Conservation (phyloP, 2,888 invertebrate genomes). For the Caenorhabditis uteleia region DNA sequence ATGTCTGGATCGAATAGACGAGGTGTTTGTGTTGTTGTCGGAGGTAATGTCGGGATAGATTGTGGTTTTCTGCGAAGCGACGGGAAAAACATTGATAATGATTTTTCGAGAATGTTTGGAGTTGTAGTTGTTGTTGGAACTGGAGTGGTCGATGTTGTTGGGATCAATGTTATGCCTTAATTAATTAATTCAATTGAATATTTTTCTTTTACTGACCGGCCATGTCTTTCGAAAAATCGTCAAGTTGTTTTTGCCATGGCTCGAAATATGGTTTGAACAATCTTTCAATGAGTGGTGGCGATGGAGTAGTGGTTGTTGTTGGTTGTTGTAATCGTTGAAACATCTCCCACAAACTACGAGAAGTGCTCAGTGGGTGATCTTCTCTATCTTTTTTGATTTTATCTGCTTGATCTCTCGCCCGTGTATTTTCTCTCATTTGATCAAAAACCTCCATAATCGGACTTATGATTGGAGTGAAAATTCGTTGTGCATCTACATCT, state of each 20-base stretch:
- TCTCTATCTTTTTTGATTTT: slow-evolving; percentile 36
- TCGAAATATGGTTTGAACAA: slow-evolving; percentile 57
- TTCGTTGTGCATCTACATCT: slow-evolving; percentile 57
- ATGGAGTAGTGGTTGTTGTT: slow-evolving; percentile 52
- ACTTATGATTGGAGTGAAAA: slow-evolving; percentile 56
- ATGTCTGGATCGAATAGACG: slow-evolving; percentile 48
- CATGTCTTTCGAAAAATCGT: slow-evolving; percentile 47
- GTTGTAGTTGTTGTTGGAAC: slow-evolving; percentile 45
- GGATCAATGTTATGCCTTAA: slow-evolving; percentile 43
- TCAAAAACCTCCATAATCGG: slow-evolving; percentile 60
- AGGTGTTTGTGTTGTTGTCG: slow-evolving; percentile 28
- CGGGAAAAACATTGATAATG: slow-evolving; percentile 48
- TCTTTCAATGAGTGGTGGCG: slow-evolving; percentile 53
- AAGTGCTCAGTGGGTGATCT: slow-evolving; percentile 39
- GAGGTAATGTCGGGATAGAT: slow-evolving; percentile 16
- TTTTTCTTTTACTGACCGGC: slow-evolving; percentile 15
- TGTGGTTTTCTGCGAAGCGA: slow-evolving; percentile 38
- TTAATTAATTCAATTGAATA: slow-evolving; percentile 1
- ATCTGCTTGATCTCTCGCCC: slow-evolving; percentile 47
- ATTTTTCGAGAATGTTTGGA: slow-evolving; percentile 41
- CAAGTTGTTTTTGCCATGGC: slow-evolving; percentile 53
- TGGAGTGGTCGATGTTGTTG: slow-evolving; percentile 48
- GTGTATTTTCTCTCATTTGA: slow-evolving; percentile 51
- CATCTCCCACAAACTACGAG: slow-evolving; percentile 49
- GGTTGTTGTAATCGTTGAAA: slow-evolving; percentile 44